phyloP scores from a whole-genome alignment of 2,113 vertebrate genomes.

The Pan paniscus region DNA sequence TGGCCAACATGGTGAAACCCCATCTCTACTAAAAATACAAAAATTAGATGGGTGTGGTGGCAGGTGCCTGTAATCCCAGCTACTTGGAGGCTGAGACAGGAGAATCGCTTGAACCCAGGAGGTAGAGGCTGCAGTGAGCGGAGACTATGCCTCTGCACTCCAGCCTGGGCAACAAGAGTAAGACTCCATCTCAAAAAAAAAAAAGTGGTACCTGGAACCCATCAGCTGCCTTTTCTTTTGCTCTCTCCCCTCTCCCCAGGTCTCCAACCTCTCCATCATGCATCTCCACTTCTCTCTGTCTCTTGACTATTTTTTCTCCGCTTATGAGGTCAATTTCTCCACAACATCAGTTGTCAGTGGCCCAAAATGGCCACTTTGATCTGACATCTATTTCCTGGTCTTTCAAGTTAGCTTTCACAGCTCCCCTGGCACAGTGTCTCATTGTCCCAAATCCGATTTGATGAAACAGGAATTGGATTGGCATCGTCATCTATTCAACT shows the following conservation, averaged over 20 bases:
- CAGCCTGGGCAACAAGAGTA: too few relatives aligned
- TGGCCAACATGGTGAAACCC: too few relatives aligned
- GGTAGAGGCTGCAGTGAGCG: too few relatives aligned
- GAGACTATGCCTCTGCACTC: too few relatives aligned
- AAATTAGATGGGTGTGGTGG: too few relatives aligned
- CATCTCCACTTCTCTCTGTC: background rate
- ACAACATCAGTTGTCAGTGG: rapidly evolving
- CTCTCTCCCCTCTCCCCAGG: too few relatives aligned
- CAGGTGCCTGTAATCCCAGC: too few relatives aligned
- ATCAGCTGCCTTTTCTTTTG: background rate
- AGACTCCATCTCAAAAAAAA: too few relatives aligned
- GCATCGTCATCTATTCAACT: background rate
- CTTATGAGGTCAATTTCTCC: background rate
- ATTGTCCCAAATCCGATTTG: background rate
- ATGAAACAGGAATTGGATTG: background rate
- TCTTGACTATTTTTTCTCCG: background rate
- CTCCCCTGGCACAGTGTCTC: background rate
- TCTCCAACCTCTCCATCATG: rapidly evolving
- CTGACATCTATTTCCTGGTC: background rate
- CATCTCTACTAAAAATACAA: too few relatives aligned
- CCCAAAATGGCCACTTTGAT: background rate
- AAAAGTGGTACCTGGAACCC: background rate
- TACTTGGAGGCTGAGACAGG: too few relatives aligned
- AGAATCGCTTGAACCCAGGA: too few relatives aligned
- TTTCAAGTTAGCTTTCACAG: background rate